phyloP scores from a whole-genome alignment of 2,888 invertebrate genomes.

The Quadroppia sp. region DNA sequence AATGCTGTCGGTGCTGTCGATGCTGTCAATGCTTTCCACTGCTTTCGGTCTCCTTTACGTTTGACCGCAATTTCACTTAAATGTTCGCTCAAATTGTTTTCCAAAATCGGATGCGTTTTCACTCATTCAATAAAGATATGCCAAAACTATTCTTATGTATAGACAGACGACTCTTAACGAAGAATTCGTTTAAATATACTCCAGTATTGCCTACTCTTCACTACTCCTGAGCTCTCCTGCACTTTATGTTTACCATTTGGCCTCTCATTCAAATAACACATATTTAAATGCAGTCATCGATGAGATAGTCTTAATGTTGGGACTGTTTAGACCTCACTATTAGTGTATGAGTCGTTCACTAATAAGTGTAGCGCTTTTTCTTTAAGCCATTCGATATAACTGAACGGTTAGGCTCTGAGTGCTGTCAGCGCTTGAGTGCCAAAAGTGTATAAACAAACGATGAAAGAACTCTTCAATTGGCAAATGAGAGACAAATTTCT shows the following conservation, averaged over 20 bases:
- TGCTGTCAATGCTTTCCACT: background rate
- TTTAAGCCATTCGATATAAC: constrained; percentile 36
- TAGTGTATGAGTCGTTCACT: background rate
- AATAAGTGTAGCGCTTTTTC: constrained; percentile 24
- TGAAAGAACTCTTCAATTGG: constrained; percentile 28
- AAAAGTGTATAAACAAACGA: constrained; percentile 32
- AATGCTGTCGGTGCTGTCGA: background rate
- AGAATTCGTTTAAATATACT: no score
- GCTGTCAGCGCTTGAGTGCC: background rate
- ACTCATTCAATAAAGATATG: constrained; percentile 9
- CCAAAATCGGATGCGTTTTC: constrained; percentile 30
- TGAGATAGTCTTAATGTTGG: constrained; percentile 28
- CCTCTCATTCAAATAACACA: constrained; percentile 27
- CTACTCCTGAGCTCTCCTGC: background rate
- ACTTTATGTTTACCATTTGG: constrained; percentile 24
- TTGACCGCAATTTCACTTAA: constrained; percentile 30
- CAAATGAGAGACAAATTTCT: constrained; percentile 7
- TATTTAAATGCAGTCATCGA: constrained; percentile 20
- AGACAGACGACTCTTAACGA: background rate
- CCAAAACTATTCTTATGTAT: background rate
- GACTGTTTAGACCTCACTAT: background rate
- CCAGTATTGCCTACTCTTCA: background rate
- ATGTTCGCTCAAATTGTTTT: constrained; percentile 12
- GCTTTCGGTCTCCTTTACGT: constrained; percentile 4
- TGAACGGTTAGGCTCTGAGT: background rate